These are phyloP conservation scores for Germaria angustata DNA, from an alignment of 2,888 invertebrate species.

Conservation along the genomic window DNA sequence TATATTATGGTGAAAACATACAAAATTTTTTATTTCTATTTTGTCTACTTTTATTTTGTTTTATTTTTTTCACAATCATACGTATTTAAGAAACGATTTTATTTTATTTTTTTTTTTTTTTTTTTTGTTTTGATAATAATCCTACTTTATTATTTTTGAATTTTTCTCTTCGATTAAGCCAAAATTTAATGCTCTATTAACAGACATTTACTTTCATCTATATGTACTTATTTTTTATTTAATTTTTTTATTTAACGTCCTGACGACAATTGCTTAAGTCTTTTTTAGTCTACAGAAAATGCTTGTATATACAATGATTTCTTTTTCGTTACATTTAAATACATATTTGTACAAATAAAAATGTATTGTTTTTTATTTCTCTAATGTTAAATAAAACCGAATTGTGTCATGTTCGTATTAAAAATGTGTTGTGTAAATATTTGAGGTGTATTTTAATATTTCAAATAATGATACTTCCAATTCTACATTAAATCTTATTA, in stretches of 20 bases:
- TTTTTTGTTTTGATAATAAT: slow-evolving; percentile 31
- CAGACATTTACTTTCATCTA: slow-evolving; percentile 48
- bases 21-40: slow-evolving; percentile 63
- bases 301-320: slow-evolving; percentile 66
- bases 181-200: slow-evolving; percentile 77
- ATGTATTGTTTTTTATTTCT: slow-evolving; percentile 17
- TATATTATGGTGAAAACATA: slow-evolving; percentile 61
- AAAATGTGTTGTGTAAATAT: background rate
- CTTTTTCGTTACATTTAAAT: slow-evolving; percentile 35
- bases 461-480: background rate
- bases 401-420: slow-evolving; percentile 55
- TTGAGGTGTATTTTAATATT: background rate
- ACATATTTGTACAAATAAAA: slow-evolving; percentile 36
- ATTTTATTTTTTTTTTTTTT: slow-evolving; percentile 47
- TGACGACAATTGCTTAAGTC: slow-evolving; percentile 79
- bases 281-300: slow-evolving; percentile 75
- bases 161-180: slow-evolving; percentile 71
- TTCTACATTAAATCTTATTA: background rate
- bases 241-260: slow-evolving; percentile 75
- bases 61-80: slow-evolving; percentile 57
- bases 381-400: slow-evolving; percentile 26
- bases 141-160: slow-evolving; percentile 49
- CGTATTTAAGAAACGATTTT: slow-evolving; percentile 38
- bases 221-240: background rate
- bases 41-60: slow-evolving; percentile 53